phyloP scores from a whole-genome alignment of 2,888 invertebrate genomes.

The Agrochola lota region DNA sequence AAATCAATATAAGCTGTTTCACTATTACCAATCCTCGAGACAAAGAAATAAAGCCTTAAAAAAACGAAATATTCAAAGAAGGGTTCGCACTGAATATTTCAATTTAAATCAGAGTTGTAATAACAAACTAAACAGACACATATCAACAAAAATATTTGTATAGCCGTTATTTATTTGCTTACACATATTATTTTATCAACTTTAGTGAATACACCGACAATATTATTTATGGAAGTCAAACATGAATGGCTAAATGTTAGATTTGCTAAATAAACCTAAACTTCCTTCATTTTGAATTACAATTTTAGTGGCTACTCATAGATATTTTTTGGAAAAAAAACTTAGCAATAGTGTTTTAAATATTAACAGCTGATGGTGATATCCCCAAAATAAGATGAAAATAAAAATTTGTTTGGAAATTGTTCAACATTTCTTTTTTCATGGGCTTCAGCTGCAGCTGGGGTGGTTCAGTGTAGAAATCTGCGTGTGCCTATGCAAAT shows the following conservation, averaged over 20 bases:
- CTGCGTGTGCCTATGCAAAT: too few species aligned
- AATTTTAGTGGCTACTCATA: background rate
- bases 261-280: slow-evolving; percentile 11
- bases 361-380: background rate
- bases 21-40: background rate
- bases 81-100: background rate
- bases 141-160: slow-evolving; percentile 16
- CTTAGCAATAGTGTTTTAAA: background rate
- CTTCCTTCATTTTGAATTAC: background rate
- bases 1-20: background rate
- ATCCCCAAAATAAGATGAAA: background rate
- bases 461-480: too few species aligned
- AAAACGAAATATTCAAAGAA: background rate
- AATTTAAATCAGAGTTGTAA: slow-evolving; percentile 16
- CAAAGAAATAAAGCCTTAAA: background rate
- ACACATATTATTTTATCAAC: slow-evolving; percentile 20
- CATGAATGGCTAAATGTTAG: background rate
- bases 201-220: background rate
- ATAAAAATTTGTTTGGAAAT: background rate
- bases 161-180: slow-evolving; percentile 13
- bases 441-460: background rate
- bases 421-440: background rate
- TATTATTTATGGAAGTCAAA: slow-evolving; percentile 13
- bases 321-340: background rate
- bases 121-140: slow-evolving; percentile 16